Conservation (phyloP, 2,113 vertebrate species). For the Carettochelys insculpta region DNA sequence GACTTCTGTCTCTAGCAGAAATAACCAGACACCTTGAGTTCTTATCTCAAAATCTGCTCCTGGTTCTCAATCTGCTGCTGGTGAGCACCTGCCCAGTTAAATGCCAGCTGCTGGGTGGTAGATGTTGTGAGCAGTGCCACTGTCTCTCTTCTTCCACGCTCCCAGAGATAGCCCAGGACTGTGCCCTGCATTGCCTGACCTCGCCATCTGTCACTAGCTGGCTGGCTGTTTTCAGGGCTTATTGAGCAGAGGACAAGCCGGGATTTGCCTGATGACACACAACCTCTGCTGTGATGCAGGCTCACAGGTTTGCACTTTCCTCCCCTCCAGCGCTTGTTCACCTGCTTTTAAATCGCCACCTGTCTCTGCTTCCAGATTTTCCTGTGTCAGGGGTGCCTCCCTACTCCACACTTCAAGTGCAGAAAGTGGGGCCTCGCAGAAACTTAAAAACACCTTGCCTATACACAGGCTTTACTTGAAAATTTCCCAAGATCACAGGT, state of each 20-base stretch:
- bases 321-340: not conserved
- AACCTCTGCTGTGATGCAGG: fast-evolving
- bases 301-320: not conserved
- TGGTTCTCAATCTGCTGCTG: not conserved
- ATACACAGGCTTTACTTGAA: no score
- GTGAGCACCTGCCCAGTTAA: not conserved
- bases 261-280: not conserved
- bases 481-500: no score
- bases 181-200: not conserved
- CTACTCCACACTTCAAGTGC: no score
- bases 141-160: fast-evolving
- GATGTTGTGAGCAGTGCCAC: not conserved
- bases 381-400: no score
- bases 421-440: no score
- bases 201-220: not conserved
- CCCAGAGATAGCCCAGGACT: not conserved
- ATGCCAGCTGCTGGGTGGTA: fast-evolving
- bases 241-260: not conserved
- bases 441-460: no score
- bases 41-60: not conserved
- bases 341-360: not conserved
- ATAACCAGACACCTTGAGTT: not conserved
- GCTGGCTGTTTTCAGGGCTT: not conserved
- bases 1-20: not conserved
- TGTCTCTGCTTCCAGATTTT: not conserved